Base-by-base conservation (phyloP, 2,113 vertebrate species). In the Corapipo altera region DNA sequence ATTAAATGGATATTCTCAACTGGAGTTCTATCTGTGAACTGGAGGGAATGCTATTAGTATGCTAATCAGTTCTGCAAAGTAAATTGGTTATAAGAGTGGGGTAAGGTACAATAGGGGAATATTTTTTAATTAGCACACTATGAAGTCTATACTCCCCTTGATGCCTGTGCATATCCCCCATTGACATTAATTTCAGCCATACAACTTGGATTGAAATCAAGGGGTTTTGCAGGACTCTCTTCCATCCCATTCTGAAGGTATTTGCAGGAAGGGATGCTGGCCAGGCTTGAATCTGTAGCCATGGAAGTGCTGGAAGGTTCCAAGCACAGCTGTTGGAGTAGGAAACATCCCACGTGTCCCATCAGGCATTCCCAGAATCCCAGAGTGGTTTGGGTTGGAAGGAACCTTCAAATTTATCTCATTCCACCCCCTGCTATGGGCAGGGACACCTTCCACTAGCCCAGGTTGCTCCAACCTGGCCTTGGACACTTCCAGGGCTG, bases 1-100 rank as follows among this genome's bases (percentile, higher is more conserved):
- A 84, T 95, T 94, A 97, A 97, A 97, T 94, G 94, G 95, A 87
- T 95, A 91, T 94, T 97, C 96, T 96, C 91, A 66, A 96, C 96
- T 97, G 95, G 95, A 97, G 91, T 17, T 92, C 93, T 93, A 11
- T 95, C 77, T 90, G 76, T 37, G 96, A 94, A 84, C 91, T 86
- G 90, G 93, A 92, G 85, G 88, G 91, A 93, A 96, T 80, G 94
- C 70, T 93, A 90, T 97, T 97, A 97, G 84, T 93, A 97, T 97
- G 97, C 75, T 96, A 97, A 97, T 97, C 96, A 96, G 95, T 86
- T 81, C 89, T 85, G 82, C 85, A 70, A 85, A 96, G 52, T 51
- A 97, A 97, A 97, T 97, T 96, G 95, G 72, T 82, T 95, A 33
- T 58, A 94, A 70, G 90, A 91, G 91, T 89, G 73, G 94, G 95